Evolutionary conservation across 2,797 vertebrate genomes (phyloP), one percentile per base, ranked within the genome.

Genomic region (Malacoraja senta): DNA sequence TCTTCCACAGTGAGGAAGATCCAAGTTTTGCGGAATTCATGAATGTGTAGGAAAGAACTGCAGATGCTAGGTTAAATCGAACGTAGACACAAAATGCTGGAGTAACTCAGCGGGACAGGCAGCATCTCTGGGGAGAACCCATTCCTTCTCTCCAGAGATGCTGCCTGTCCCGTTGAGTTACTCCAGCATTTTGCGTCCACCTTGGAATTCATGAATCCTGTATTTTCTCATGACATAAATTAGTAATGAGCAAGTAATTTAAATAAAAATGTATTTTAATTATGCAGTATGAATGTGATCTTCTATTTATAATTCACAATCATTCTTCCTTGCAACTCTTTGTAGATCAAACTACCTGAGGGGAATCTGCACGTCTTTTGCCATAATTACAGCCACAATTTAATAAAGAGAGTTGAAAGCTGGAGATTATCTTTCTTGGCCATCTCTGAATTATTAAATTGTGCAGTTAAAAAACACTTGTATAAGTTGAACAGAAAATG

Each of bases 381-480:
- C 26, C 53, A 86, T 95, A 94, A 93, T 94, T 93, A 44, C 94
- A 96, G 95, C 94, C 94, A 94, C 94, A 94, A 96, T 96, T 95
- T 95, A 96, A 97, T 96, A 95, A 96, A 94, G 96, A 95, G 93
- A 96, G 93, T 94, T 77, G 94, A 95, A 95, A 95, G 94, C 96
- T 96, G 95, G 8, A 92, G 96, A 95, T 96, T 93, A 93, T 95
- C 95, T 94, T 94, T 94, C 95, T 94, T 96, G 95, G 95, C 95
- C 95, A 94, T 94, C 95, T 95, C 94, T 97, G 97, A 97, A 97
- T 97, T 96, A 97, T 97, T 97, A 95, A 97, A 96, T 93, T 71
- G 38, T 35, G 72, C 21, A 65, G 93, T 71, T 0, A 93, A 21
- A 94, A 94, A 94, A 94, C 95, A 95, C 93, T 94, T 94, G 94